Conservation (phyloP, 2,797 vertebrate genomes). For the Eulemur coronatus region DNA sequence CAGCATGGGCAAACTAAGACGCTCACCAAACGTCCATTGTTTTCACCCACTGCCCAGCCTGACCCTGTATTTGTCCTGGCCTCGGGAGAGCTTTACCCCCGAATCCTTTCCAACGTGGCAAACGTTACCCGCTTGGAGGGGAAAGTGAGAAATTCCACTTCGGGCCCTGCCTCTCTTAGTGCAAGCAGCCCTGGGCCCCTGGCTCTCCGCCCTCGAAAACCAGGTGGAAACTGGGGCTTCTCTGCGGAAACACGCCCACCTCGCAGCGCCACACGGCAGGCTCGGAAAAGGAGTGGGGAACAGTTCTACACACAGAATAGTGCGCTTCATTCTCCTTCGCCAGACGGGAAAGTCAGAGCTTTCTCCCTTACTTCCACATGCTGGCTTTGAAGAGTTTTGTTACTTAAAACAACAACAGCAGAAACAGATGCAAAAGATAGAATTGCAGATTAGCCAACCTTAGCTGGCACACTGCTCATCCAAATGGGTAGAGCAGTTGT, state of each 20-base stretch:
- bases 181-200: neutral
- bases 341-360: neutral
- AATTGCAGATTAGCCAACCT: neutral
- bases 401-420: neutral
- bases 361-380: neutral
- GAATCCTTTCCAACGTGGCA: too few relatives aligned
- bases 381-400: neutral
- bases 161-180: neutral
- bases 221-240: rapidly evolving
- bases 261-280: rapidly evolving
- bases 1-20: neutral
- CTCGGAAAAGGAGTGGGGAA: rapidly evolving
- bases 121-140: neutral
- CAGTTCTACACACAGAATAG: rapidly evolving
- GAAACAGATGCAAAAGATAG: neutral
- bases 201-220: too few relatives aligned
- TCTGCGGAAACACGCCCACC: neutral
- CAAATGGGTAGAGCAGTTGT: rapidly evolving
- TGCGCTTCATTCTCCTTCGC: neutral
- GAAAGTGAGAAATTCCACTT: neutral
- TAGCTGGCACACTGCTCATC: rapidly evolving
- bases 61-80: neutral
- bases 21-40: neutral
- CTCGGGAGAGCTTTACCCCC: neutral
- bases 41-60: too few relatives aligned